Conservation (phyloP, 2,113 vertebrate genomes). For the Calidris pugnax region DNA sequence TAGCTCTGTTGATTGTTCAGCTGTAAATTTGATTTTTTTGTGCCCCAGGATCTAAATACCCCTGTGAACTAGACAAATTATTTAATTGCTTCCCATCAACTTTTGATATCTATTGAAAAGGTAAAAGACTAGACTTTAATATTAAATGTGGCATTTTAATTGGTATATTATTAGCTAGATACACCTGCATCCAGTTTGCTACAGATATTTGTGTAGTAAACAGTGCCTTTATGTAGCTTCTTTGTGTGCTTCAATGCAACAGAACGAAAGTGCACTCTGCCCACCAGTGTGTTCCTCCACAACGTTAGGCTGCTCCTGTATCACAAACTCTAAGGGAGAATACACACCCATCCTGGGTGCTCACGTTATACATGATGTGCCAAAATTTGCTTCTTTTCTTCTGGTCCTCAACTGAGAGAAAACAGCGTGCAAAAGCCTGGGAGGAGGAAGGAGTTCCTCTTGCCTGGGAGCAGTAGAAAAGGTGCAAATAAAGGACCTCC, state of each 20-base stretch:
- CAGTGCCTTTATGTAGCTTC: not conserved
- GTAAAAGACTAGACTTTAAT: not conserved
- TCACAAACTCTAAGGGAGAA: not conserved
- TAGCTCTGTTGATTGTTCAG: not conserved
- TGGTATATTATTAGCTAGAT: not conserved
- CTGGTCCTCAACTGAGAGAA: not conserved
- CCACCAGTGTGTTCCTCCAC: not conserved
- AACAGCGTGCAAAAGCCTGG: not conserved
- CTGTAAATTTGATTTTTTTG: not conserved
- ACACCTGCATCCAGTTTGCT: not conserved
- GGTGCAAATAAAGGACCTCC: not conserved
- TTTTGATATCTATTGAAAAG: not conserved
- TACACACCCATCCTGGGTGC: accelerated
- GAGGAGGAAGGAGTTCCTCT: not conserved
- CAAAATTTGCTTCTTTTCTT: not conserved
- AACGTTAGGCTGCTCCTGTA: not conserved
- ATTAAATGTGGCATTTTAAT: not conserved
- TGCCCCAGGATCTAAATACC: not conserved
- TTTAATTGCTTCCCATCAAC: not conserved
- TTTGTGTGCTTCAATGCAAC: not conserved
- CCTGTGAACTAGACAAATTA: not conserved
- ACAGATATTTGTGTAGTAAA: not conserved
- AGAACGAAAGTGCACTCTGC: not conserved
- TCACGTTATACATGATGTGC: not conserved
- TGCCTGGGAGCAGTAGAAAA: not conserved